Percentiles rank a stretch among this genome's conserved stretches.
phyloP scores from a whole-genome alignment of 1,140 invertebrate species.

The Drosophila pachea region DNA sequence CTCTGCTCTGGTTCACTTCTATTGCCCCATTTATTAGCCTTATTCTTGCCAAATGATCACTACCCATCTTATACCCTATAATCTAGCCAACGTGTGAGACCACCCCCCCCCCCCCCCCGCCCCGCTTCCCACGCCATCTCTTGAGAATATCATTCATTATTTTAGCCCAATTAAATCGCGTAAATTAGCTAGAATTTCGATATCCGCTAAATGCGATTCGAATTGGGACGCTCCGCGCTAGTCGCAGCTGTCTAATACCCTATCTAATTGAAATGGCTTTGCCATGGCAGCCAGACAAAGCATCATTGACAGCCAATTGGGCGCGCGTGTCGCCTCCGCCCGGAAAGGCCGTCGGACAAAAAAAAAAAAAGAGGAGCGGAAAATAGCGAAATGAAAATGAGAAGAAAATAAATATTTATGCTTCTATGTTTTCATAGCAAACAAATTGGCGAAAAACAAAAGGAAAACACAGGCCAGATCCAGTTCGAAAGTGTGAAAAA shows the following conservation, averaged over 20 bases:
- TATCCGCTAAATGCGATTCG: not conserved
- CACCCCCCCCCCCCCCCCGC: no score
- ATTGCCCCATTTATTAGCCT: no score
- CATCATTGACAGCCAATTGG: slow-evolving; percentile 40
- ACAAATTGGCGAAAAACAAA: slow-evolving; percentile 19
- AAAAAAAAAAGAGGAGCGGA: slow-evolving; percentile 15
- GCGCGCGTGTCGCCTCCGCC: slow-evolving; percentile 54
- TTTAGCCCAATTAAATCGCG: no score
- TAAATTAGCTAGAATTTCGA: not conserved
- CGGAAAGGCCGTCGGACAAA: slow-evolving; percentile 37
- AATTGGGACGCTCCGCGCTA: slow-evolving; percentile 1
- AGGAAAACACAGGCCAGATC: slow-evolving; percentile 11
- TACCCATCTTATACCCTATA: no score
- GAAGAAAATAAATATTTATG: slow-evolving; percentile 64
- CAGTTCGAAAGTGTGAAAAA: slow-evolving; percentile 1
- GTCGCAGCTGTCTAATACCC: slow-evolving; percentile 11
- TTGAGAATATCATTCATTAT: no score
- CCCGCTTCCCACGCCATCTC: no score
- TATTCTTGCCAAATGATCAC: no score
- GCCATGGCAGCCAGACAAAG: slow-evolving; percentile 6
- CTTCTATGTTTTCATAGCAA: slow-evolving; percentile 39
- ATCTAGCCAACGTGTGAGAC: no score
- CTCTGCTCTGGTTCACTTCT: no score
- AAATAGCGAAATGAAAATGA: not conserved
- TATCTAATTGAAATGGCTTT: not conserved